These are phyloP conservation scores for Heliornis fulica DNA, from an alignment of 2,113 vertebrate species.

Conservation along the genomic window DNA sequence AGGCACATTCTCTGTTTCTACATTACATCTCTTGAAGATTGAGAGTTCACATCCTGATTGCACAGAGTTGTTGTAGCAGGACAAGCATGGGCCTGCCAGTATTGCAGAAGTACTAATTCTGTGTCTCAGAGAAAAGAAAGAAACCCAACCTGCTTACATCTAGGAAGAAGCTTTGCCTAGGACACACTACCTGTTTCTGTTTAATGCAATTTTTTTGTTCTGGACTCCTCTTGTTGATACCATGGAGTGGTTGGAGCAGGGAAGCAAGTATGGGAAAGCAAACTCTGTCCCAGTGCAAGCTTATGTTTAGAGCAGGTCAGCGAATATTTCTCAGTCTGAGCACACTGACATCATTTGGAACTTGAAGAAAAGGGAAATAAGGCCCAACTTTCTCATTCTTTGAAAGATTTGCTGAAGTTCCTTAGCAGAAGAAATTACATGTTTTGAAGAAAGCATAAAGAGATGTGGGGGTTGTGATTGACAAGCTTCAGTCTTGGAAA, in stretches of 20 bases:
- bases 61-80: background rate
- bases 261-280: background rate
- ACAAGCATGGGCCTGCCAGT: background rate
- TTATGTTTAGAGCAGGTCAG: background rate
- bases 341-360: background rate
- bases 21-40: background rate
- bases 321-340: background rate
- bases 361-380: background rate
- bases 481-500: slow-evolving; percentile 23
- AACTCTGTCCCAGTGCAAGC: background rate
- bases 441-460: slow-evolving; percentile 4
- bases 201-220: background rate
- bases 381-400: background rate
- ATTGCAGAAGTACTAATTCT: background rate
- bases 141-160: background rate
- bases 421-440: background rate
- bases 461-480: slow-evolving; percentile 25
- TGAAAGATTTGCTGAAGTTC: background rate
- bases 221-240: background rate
- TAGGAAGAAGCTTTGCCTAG: background rate
- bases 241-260: background rate
- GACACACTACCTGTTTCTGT: background rate
- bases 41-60: background rate
- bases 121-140: background rate
- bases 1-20: background rate